Evolutionary conservation across 2,797 vertebrate species (phyloP).

Genomic region (Intellagama lesueurii): DNA sequence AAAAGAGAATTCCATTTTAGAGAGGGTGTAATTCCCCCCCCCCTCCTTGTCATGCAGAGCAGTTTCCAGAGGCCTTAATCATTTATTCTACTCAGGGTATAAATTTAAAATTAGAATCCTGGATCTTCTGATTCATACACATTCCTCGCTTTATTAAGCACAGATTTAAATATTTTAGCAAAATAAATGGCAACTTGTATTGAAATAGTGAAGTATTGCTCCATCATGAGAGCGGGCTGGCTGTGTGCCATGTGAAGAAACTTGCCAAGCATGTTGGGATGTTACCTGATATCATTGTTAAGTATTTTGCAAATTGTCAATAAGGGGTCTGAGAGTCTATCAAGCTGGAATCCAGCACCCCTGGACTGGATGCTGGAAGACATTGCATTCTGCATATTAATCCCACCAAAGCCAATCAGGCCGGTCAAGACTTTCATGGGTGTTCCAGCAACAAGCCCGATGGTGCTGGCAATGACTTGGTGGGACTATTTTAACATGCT

Average conservation of each 20-base stretch:
- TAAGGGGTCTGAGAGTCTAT: too few relatives aligned
- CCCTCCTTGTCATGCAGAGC: not conserved
- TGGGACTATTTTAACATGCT: not conserved
- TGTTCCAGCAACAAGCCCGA: not conserved
- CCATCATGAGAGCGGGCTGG: not conserved
- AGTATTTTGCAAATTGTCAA: not conserved
- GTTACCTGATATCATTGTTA: not conserved
- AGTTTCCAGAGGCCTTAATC: slow-evolving; percentile 20
- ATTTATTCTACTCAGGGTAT: slow-evolving; percentile 46
- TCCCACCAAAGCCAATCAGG: not conserved
- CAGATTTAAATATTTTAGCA: slow-evolving; percentile 41
- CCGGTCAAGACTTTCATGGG: not conserved
- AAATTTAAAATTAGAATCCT: slow-evolving; percentile 49
- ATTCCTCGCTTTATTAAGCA: slow-evolving; percentile 39
- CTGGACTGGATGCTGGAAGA: not conserved
- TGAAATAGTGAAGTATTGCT: slow-evolving; percentile 31
- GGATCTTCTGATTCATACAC: slow-evolving; percentile 38
- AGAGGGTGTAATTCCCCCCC: not conserved
- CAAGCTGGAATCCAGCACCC: not conserved
- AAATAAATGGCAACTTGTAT: slow-evolving; percentile 30
- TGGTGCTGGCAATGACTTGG: not conserved
- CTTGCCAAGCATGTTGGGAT: not conserved
- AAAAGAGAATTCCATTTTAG: slow-evolving; percentile 21
- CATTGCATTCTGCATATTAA: not conserved
- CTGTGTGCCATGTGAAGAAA: slow-evolving; percentile 8